These are phyloP conservation scores for Drosophila infuscata DNA, from an alignment of 2,888 invertebrate species.

Conservation along the genomic window DNA sequence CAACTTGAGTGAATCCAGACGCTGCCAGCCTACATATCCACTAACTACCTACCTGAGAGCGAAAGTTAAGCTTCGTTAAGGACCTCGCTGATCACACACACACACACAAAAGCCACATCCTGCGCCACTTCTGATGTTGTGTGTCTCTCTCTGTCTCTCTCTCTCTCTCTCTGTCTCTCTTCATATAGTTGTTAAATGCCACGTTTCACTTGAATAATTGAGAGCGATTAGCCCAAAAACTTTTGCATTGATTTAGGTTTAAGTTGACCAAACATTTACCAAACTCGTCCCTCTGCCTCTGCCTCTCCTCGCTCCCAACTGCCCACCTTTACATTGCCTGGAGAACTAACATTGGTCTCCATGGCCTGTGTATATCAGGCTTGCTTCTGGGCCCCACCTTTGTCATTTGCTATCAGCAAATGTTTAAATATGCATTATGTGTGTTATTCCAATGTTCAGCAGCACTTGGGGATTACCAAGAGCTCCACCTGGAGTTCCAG, in stretches of 20 bases:
- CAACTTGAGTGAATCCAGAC: conserved; percentile 63
- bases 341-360: conserved; percentile 43
- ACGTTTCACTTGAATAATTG: conserved; percentile 84
- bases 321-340: background rate
- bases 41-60: conserved; percentile 51
- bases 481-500: conserved; percentile 25
- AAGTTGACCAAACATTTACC: conserved; percentile 78
- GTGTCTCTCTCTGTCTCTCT: conserved; percentile 26
- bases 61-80: conserved; percentile 80
- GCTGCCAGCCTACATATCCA: conserved; percentile 28
- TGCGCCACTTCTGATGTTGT: conserved; percentile 40
- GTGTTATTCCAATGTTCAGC: conserved; percentile 79
- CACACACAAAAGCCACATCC: conserved; percentile 23
- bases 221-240: conserved; percentile 83
- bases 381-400: conserved; percentile 56
- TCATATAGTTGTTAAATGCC: conserved; percentile 83
- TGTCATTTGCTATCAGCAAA: conserved; percentile 81
- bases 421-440: conserved; percentile 82
- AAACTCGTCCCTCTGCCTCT: conserved; percentile 27
- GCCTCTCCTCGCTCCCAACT: conserved; percentile 3
- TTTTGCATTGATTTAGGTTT: conserved; percentile 83
- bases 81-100: conserved; percentile 23
- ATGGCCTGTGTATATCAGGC: conserved; percentile 27
- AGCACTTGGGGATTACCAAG: conserved; percentile 78
- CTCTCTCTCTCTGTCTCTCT: conserved; percentile 17